Base-by-base conservation (phyloP, 1,140 invertebrate genomes). In the Heliconius hermathena region DNA sequence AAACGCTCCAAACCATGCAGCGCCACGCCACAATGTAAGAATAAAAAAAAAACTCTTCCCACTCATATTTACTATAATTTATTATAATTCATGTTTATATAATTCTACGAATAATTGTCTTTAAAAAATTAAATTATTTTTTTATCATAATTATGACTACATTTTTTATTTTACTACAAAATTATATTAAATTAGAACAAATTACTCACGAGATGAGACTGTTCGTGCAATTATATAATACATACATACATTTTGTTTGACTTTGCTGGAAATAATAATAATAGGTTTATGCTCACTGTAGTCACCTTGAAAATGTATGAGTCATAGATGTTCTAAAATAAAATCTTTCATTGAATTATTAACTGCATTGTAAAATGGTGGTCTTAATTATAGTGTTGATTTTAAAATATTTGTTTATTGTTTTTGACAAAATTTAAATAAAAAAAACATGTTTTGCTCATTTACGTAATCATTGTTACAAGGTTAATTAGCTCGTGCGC, bases 321-420 rank as follows among this genome's bases (percentile, higher is more conserved):
- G 0, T 66, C 26, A 26, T 66, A 29, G 26, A 26, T 66, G 16
- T 66, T 22, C 60, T 66, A 13, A 66, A 66, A 66, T 66, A 66
- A 66, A 66, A 66, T 66, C 60, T 66, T 66, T 66, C 60, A 66
- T 29, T 66, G 26, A 29, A 26, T 66, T 66, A 60, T 60, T 60
- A 29, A 66, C 20, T 22, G 8, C 6, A 57, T 60, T 60, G 20
- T 60, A 60, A n/a, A 60, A 60, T 60, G n/a, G 20, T 3, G 5
- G 66, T 71, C 29, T 71, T 71, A 29, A 71, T 36, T 33, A 71
- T 71, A 71, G 36, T 36, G 33, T 74, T 20, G 36, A n/a, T 74
- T 22, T 74, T 26, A 54, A 33, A 57, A 16, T 57, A 73, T n/a
- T 73, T 72, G 13, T 29, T 72, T 72, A 72, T 72, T 38, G 54